These are phyloP conservation scores for Sacculina carcini DNA, from an alignment of 2,888 invertebrate species.

Conservation along the genomic window DNA sequence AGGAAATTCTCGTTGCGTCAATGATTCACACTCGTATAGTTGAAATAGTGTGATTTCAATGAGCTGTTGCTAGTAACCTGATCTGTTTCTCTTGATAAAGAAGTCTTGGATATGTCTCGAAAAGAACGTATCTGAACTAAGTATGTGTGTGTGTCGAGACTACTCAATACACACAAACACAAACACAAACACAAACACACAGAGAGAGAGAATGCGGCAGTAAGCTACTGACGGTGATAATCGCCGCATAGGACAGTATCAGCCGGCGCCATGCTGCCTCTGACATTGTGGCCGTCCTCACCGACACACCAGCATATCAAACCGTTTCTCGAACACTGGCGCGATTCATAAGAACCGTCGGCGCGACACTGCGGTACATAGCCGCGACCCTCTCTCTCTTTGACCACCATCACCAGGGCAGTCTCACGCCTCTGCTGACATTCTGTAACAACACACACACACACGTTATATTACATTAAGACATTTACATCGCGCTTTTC, in stretches of 20 bases:
- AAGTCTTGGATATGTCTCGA: background rate
- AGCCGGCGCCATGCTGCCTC: constrained; percentile 51
- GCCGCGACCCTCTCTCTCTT: constrained; percentile 50
- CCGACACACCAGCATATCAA: constrained; percentile 72
- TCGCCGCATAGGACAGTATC: constrained; percentile 35
- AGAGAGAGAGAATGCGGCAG: background rate
- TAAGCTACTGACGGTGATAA: constrained; percentile 6
- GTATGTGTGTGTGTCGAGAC: background rate
- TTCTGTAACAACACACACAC: constrained; percentile 19
- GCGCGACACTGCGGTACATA: constrained; percentile 52
- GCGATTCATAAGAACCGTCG: constrained; percentile 37
- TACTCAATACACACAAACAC: background rate
- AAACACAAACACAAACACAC: constrained; percentile 3
- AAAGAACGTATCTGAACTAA: background rate
- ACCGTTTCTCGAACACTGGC: constrained; percentile 58
- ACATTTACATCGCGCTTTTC: too few relatives aligned
- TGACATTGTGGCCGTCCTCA: constrained; percentile 42
- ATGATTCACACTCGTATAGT: too few relatives aligned
- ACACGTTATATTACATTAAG: too few relatives aligned
- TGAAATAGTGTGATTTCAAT: too few relatives aligned
- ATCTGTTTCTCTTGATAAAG: too few relatives aligned
- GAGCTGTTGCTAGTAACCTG: too few relatives aligned
- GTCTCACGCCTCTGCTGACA: constrained; percentile 51
- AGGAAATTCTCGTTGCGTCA: too few relatives aligned
- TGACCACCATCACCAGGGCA: constrained; percentile 44